Percentiles rank a stretch among this genome's conserved stretches.
Conservation (phyloP, 2,888 invertebrate genomes). For the Ptilodon capucinus region DNA sequence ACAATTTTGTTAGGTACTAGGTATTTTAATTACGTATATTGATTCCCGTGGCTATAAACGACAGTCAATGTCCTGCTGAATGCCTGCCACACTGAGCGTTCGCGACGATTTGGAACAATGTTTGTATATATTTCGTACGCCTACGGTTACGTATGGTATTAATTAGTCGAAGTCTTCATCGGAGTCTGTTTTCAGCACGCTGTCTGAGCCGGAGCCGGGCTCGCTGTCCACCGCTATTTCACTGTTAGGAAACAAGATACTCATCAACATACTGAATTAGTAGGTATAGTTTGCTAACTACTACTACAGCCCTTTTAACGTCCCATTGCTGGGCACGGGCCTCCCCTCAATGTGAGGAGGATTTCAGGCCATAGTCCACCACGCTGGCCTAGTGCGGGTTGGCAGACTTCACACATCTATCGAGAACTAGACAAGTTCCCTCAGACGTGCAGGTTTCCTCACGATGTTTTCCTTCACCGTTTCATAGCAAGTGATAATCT, state of each 20-base stretch:
- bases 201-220: constrained; percentile 73
- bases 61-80: not conserved
- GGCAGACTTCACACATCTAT: too few species aligned
- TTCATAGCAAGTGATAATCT: too few species aligned
- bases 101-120: not conserved
- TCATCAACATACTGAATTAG: not conserved
- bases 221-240: constrained; percentile 74
- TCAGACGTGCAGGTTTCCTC: too few species aligned
- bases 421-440: too few species aligned
- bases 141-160: constrained; percentile 28
- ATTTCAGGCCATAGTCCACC: too few species aligned
- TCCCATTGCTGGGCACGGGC: too few species aligned
- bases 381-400: too few species aligned
- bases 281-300: too few species aligned
- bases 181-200: constrained; percentile 75
- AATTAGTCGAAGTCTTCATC: constrained; percentile 76
- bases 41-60: constrained; percentile 10
- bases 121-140: constrained; percentile 28
- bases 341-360: too few species aligned
- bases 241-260: constrained; percentile 39
- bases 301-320: too few species aligned
- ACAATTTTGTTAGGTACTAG: constrained; percentile 30
- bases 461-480: too few species aligned
- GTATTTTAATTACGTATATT: constrained; percentile 27
- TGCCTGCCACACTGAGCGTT: not conserved